Base-by-base conservation (phyloP, 1,140 invertebrate genomes). In the Eriosoma lanigerum region DNA sequence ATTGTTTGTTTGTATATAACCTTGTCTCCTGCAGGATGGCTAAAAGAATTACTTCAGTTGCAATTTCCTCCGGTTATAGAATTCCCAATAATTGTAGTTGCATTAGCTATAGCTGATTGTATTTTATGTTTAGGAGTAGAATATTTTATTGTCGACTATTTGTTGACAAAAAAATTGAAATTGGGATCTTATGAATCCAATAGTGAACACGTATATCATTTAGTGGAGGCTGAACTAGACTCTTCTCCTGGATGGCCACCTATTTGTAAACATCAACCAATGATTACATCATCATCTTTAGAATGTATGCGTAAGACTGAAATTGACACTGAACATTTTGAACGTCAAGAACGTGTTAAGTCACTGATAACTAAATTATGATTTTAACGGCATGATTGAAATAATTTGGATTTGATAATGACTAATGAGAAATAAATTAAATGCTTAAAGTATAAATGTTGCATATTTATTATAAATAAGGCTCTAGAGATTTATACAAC, bases 141-240 rank as follows among this genome's bases (percentile, higher is more conserved):
- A 76, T 82, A 81, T 52, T 81, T 84, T 76, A 52, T 84, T 56
- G 83, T 82, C 56, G 84, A 84, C 62, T 83, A 83, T 66, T 81
- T 83, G 15, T 32, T 83, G 12, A 81, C 72, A n/a, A 81, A 73
- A 62, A 50, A 54, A 64, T 78, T 81, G 13, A 81, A 81, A 56
- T 44, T 78, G 13, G 54, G 52, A 5, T 78, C 75, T 19, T 13
- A n/a, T 48, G 54, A 78, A 12, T 62, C 75, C 32, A 62, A n/a
- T n/a, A 78, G 26, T 24, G 54, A 78, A 6, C 38, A 60, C 9
- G 13, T 60, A 24, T 78, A 78, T 58, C 75, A 60, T n/a, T 38
- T 21, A 26, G 75, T 78, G 1, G 17, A 78, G 15, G n/a, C 15
- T 3, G 75, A 78, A 29, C 38, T 78, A 46, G 38, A 78, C 17